phyloP scores from a whole-genome alignment of 1,140 invertebrate species.

The Zaprionus kolodkinae region DNA sequence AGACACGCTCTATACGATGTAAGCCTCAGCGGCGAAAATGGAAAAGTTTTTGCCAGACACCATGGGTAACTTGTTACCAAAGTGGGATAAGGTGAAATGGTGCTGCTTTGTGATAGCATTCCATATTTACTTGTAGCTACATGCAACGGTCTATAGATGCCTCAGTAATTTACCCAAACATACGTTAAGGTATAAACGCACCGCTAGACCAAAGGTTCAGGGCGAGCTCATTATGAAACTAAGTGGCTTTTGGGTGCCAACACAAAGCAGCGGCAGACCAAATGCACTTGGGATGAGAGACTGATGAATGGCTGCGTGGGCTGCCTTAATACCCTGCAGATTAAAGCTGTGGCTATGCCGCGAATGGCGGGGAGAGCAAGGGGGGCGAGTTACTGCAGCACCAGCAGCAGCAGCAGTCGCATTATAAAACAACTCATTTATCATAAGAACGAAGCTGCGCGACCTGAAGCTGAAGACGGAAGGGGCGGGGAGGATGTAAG shows the following conservation, averaged over 20 bases:
- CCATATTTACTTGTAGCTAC: too few species aligned
- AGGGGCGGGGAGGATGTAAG: neutral
- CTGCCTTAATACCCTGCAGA: constrained; percentile 58
- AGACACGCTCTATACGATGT: constrained; percentile 40
- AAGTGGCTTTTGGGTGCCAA: constrained; percentile 28
- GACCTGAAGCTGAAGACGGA: neutral
- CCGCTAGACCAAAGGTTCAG: constrained; percentile 3
- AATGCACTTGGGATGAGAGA: constrained; percentile 44
- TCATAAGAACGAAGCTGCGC: constrained; percentile 62
- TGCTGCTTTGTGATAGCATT: too few species aligned
- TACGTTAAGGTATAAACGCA: neutral
- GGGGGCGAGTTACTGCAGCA: constrained; percentile 43
- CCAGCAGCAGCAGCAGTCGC: constrained; percentile 57
- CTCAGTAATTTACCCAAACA: too few species aligned
- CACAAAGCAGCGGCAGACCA: constrained; percentile 39
- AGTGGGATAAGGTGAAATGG: too few species aligned
- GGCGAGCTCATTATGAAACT: constrained; percentile 54
- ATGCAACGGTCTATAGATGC: too few species aligned
- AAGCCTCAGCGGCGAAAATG: constrained; percentile 45
- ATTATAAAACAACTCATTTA: constrained; percentile 79
- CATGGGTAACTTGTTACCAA: constrained; percentile 16
- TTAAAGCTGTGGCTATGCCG: constrained; percentile 57
- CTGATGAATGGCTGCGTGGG: constrained; percentile 55
- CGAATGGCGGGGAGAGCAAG: neutral
- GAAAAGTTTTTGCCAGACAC: constrained; percentile 55